Conservation (phyloP, 2,888 invertebrate species). For the Lamproptera curius region DNA sequence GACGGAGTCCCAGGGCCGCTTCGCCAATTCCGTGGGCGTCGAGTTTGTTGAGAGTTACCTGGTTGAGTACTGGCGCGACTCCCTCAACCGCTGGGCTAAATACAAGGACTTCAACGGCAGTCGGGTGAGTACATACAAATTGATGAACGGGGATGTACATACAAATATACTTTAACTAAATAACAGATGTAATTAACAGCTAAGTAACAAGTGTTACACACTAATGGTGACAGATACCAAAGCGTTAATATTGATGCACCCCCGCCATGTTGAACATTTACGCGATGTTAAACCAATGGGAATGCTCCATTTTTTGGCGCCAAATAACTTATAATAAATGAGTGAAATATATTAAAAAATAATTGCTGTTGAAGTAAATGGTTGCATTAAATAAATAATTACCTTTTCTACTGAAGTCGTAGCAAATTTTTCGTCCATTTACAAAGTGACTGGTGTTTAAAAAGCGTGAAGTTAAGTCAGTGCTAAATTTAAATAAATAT, state of each 20-base stretch:
- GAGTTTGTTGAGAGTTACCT: slow-evolving; percentile 92
- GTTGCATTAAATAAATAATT: no score
- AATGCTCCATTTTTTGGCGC: no score
- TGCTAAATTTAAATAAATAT: no score
- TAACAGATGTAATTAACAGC: no score
- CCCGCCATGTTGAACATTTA: not conserved
- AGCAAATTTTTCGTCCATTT: no score
- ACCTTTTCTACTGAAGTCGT: not conserved
- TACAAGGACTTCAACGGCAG: slow-evolving; percentile 88
- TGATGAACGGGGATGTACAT: no score
- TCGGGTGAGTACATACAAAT: slow-evolving; percentile 75
- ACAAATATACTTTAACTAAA: not conserved
- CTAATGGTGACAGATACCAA: not conserved
- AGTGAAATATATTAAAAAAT: no score
- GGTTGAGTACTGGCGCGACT: slow-evolving; percentile 87
- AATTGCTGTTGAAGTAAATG: no score
- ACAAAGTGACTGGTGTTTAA: no score
- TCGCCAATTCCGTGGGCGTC: slow-evolving; percentile 93
- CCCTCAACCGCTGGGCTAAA: slow-evolving; percentile 84
- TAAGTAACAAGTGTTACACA: not conserved
- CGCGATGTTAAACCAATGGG: not conserved
- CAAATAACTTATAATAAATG: no score
- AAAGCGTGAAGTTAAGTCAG: no score
- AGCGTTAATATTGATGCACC: not conserved
- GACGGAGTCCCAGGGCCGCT: slow-evolving; percentile 93